Evolutionary conservation across 2,888 invertebrate species (phyloP).

Genomic region (Limnephilus marmoratus): DNA sequence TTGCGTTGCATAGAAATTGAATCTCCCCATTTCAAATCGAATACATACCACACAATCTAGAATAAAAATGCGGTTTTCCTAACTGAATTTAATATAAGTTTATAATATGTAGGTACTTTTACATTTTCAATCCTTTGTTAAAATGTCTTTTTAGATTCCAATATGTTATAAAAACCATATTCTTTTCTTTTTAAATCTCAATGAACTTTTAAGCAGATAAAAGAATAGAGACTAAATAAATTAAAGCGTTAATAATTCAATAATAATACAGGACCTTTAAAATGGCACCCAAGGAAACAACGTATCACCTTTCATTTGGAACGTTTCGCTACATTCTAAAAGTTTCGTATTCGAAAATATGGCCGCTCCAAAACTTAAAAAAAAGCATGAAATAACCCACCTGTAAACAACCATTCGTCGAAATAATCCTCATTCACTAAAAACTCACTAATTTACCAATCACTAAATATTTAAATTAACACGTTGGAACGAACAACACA

Average conservation of each 20-base stretch:
- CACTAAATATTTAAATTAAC: constrained; percentile 19
- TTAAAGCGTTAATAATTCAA: neutral
- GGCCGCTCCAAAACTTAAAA: neutral
- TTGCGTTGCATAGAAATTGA: neutral
- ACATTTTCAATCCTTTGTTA: neutral
- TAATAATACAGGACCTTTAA: neutral
- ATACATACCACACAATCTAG: neutral
- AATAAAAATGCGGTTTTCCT: neutral
- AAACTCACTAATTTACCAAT: neutral
- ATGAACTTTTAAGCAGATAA: neutral
- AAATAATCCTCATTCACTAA: constrained; percentile 38
- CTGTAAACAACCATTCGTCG: constrained; percentile 48
- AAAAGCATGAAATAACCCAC: constrained; percentile 36
- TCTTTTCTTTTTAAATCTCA: neutral
- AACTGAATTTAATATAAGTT: neutral
- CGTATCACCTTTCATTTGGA: neutral
- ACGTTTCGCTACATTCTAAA: constrained; percentile 2
- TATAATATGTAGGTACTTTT: neutral
- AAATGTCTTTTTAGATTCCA: neutral
- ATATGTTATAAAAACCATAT: neutral
- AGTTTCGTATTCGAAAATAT: neutral
- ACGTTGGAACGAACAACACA: constrained; percentile 28
- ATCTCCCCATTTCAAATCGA: neutral
- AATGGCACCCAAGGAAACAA: neutral
- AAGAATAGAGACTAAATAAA: neutral